Conservation (phyloP, 2,797 vertebrate genomes). For the Cirrhinus mrigala region DNA sequence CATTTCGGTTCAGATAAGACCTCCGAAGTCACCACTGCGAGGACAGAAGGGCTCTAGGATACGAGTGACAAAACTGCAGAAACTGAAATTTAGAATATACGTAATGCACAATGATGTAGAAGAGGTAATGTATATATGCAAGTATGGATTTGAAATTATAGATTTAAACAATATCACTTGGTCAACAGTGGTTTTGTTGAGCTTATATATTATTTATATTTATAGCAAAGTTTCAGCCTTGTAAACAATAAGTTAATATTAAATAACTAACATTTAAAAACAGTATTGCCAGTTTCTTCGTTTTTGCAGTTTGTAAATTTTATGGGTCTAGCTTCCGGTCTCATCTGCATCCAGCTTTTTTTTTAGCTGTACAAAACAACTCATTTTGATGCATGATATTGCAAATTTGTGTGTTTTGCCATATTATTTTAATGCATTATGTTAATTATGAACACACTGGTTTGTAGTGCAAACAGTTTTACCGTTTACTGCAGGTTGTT, state of each 20-base stretch:
- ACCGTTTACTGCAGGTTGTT: too few relatives aligned
- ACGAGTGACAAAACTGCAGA: conserved; percentile 69
- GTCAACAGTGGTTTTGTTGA: background rate
- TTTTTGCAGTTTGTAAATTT: too few relatives aligned
- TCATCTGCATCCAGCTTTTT: too few relatives aligned
- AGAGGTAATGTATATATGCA: conserved; percentile 67
- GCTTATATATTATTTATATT: too few relatives aligned
- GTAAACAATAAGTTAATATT: background rate
- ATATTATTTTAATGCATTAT: too few relatives aligned
- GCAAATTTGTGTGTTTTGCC: too few relatives aligned
- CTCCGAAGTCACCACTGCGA: conserved; percentile 58
- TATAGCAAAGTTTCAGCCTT: background rate
- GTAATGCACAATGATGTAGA: conserved; percentile 63
- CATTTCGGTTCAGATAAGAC: conserved; percentile 71
- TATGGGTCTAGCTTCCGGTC: too few relatives aligned
- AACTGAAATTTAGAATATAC: conserved; percentile 72
- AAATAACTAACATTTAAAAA: background rate
- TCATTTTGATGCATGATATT: too few relatives aligned
- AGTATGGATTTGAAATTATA: background rate
- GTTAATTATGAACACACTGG: too few relatives aligned
- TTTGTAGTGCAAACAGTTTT: too few relatives aligned
- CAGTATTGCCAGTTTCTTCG: background rate
- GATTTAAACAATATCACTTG: background rate
- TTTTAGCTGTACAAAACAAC: too few relatives aligned
- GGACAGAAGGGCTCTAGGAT: conserved; percentile 53